Conservation (phyloP, 2,888 invertebrate species). For the Chymomyza fuscimana region DNA sequence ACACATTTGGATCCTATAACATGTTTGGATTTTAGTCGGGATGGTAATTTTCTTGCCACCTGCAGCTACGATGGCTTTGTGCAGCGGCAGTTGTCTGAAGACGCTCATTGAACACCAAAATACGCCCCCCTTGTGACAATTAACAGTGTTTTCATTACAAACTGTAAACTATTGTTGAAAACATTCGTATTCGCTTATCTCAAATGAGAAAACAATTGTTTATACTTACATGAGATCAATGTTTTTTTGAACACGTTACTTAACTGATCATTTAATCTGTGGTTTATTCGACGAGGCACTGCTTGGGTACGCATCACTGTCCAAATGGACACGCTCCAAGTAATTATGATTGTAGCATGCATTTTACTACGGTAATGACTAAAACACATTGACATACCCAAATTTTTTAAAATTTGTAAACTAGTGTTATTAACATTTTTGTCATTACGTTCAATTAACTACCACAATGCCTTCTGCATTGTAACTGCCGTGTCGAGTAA, state of each 20-base stretch:
- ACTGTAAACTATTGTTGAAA: neutral
- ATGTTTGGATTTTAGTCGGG: constrained; percentile 98
- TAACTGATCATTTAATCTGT: constrained; percentile 66
- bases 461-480: too few relatives aligned
- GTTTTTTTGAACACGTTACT: constrained; percentile 36
- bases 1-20: constrained; percentile 99
- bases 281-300: constrained; percentile 67
- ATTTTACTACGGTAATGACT: too few relatives aligned
- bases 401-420: too few relatives aligned
- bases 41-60: constrained; percentile 98
- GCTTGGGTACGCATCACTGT: constrained; percentile 61
- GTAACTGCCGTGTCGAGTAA: too few relatives aligned
- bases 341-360: constrained; percentile 69
- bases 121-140: constrained; percentile 85
- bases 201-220: neutral
- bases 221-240: constrained; percentile 12
- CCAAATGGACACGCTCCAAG: constrained; percentile 75
- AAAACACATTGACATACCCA: too few relatives aligned
- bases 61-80: constrained; percentile 99
- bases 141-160: neutral
- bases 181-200: neutral
- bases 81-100: constrained; percentile 98
- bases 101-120: constrained; percentile 99
- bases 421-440: too few relatives aligned
- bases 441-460: too few relatives aligned